Evolutionary conservation across 2,888 invertebrate species (phyloP).

Genomic region (Drosophila prolongata): DNA sequence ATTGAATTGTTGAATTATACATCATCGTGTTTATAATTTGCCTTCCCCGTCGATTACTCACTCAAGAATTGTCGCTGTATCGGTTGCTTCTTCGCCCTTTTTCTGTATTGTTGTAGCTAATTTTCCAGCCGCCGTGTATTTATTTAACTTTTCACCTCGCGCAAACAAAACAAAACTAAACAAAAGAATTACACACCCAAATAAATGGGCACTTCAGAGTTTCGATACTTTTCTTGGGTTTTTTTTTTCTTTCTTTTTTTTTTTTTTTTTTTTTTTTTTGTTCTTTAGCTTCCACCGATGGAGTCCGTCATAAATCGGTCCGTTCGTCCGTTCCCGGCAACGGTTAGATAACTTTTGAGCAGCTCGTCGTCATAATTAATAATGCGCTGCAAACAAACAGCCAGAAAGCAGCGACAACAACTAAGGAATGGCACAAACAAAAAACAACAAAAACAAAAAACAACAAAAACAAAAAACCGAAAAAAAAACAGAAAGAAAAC

Average conservation of each 20-base stretch:
- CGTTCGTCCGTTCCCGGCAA: conserved; percentile 59
- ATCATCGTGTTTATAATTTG: conserved; percentile 42
- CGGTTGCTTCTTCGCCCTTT: neutral
- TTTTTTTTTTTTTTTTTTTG: neutral
- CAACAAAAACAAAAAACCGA: conserved; percentile 16
- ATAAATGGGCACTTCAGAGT: conserved; percentile 9
- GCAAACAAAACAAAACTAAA: neutral
- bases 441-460: conserved; percentile 8
- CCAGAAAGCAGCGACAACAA: conserved; percentile 37
- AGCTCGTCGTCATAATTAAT: conserved; percentile 71
- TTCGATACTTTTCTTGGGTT: neutral
- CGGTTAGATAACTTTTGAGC: conserved; percentile 75
- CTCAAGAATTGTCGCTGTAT: conserved; percentile 37
- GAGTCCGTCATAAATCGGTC: conserved; percentile 8
- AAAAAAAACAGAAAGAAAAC: conserved; percentile 37
- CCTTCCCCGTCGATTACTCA: conserved; percentile 41
- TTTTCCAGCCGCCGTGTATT: conserved; percentile 9
- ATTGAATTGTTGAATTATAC: conserved; percentile 43
- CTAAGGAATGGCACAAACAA: conserved; percentile 27
- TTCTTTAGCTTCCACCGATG: conserved; percentile 12
- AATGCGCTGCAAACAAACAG: conserved; percentile 60
- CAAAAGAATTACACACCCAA: neutral
- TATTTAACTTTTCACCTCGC: conserved; percentile 31
- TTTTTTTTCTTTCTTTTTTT: neutral
- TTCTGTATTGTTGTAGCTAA: neutral